Evolutionary conservation across 2,888 invertebrate genomes (phyloP), one percentile per base, ranked within the genome.

Genomic region (Cacoxenus indagator): DNA sequence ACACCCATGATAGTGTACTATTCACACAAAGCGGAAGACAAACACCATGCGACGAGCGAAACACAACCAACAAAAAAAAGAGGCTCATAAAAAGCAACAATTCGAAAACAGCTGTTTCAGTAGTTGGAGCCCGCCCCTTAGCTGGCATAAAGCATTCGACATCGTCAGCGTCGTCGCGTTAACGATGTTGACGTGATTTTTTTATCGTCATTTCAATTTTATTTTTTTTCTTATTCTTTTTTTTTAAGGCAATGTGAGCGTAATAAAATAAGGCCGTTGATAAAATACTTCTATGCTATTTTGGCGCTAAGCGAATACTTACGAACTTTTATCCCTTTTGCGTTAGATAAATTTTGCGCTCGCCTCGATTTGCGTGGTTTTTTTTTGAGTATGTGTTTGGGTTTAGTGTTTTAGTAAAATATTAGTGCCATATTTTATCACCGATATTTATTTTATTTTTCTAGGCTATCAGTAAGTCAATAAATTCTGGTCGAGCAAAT

Each of bases 11-110:
- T n/a, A n/a, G n/a, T n/a, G n/a, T n/a, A n/a, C n/a, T n/a, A n/a
- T n/a, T n/a, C n/a, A n/a, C n/a, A n/a, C n/a, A 31, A 62, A 62
- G 61, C 61, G 61, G 61, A 62, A 62, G 61, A 62, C 43, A 62
- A 45, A 62, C 61, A 43, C 14, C 45, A 57, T 45, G 19, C 6
- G 3, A 43, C n/a, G 45, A 43, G 45, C n/a, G n/a, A n/a, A n/a
- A 37, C 14, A 14, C 37, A 2, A 37, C 9, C 37, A 37, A 37
- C 37, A 37, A 37, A 37, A 37, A 37, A 37, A 37, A 37, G 14
- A 37, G 37, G 37, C 37, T 37, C 37, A 37, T 37, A 14, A 59
- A 61, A 62, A 45, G 24, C 14, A 62, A 62, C 43, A 62, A 43
- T 4, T 29, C n/a, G 14, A 9, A 26, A 62, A 62, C 61, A 62